Evolutionary conservation across 1,140 invertebrate genomes (phyloP).

Genomic region (Tetranychus urticae): DNA sequence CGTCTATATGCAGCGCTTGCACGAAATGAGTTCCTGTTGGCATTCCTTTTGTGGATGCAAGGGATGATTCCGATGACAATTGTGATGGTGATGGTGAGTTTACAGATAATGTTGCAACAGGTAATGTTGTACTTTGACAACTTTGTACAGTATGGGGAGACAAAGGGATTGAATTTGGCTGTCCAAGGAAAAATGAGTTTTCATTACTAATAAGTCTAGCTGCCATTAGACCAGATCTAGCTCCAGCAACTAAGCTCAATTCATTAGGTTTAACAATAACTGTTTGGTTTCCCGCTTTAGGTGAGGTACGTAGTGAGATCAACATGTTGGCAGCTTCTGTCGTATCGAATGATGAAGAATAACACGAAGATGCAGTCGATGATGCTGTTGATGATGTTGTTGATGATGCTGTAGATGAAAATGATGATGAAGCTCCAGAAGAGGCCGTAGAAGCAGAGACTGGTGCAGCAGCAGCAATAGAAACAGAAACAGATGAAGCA

Average conservation of each 20-base stretch:
- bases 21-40: background rate
- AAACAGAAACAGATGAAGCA: background rate
- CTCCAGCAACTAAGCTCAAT: no score
- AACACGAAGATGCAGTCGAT: background rate
- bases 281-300: conserved; percentile 1
- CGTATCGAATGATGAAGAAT: conserved; percentile 37
- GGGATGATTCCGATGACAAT: background rate
- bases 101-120: background rate
- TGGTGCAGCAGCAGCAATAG: background rate
- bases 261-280: background rate
- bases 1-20: background rate
- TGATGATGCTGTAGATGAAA: background rate
- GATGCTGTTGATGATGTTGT: background rate
- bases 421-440: background rate
- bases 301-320: conserved; percentile 70
- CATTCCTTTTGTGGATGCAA: background rate
- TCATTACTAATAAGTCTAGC: background rate
- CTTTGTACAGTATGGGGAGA: background rate
- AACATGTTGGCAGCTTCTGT: conserved; percentile 90
- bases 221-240: no score
- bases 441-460: no score
- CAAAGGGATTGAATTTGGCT: no score
- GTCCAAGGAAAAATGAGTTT: background rate
- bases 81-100: background rate
- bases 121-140: no score